Evolutionary conservation across 2,888 invertebrate genomes (phyloP).

Genomic region (Synergus japonicus): DNA sequence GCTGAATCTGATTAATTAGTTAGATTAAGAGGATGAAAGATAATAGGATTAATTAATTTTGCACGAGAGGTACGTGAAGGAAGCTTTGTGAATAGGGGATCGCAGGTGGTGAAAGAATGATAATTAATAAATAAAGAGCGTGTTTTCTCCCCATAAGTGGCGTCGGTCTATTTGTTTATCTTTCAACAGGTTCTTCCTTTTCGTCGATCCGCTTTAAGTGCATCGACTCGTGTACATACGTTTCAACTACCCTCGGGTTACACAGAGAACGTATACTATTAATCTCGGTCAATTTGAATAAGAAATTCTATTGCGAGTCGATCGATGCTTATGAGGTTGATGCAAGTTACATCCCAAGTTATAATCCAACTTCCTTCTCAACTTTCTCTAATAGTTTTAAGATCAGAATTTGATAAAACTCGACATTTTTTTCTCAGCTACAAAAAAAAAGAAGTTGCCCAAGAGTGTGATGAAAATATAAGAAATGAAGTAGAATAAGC

Average conservation of each 20-base stretch:
- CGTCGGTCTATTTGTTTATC: background rate
- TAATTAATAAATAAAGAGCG: background rate
- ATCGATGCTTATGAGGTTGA: background rate
- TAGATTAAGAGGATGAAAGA: background rate
- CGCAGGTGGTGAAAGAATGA: background rate
- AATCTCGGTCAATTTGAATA: slow-evolving; percentile 32
- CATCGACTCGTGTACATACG: slow-evolving; percentile 15
- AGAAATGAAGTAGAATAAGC: too few relatives aligned
- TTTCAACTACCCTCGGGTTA: slow-evolving; percentile 36
- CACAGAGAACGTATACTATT: background rate
- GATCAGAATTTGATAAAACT: background rate
- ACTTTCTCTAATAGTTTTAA: background rate
- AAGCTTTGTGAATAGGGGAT: background rate
- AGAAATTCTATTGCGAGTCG: slow-evolving; percentile 27
- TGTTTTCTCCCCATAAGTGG: background rate
- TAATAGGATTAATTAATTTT: background rate
- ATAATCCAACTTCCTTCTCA: slow-evolving; percentile 4
- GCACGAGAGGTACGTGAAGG: background rate
- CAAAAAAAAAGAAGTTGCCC: background rate
- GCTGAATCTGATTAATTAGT: background rate
- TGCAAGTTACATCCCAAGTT: background rate
- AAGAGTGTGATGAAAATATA: too few relatives aligned
- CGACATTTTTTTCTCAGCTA: background rate
- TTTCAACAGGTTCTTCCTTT: slow-evolving; percentile 35
- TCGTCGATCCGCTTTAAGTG: slow-evolving; percentile 19